These are phyloP conservation scores for Drosophila santomea DNA, from an alignment of 1,140 invertebrate genomes.

Conservation along the genomic window DNA sequence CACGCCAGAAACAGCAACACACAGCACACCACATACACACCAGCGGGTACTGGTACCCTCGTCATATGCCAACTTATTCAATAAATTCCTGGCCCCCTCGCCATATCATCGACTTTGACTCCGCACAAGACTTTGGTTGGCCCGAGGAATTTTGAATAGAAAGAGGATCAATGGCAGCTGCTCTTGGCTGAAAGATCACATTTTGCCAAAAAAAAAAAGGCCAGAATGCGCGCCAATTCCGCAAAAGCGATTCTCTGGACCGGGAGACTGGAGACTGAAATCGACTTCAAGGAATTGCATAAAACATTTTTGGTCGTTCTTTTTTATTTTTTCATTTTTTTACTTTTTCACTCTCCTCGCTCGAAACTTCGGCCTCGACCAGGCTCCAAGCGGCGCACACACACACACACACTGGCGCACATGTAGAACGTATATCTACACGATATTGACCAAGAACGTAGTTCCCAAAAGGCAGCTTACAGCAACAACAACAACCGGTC, in stretches of 20 bases:
- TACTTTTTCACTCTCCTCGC: constrained; percentile 30
- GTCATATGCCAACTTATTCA: constrained; percentile 52
- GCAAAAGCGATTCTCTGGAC: constrained; percentile 56
- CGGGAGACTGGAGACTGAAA: constrained; percentile 57
- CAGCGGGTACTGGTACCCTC: constrained; percentile 18
- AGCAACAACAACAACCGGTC: constrained; percentile 73
- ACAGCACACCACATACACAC: constrained; percentile 11
- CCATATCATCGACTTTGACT: constrained; percentile 36
- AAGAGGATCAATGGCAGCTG: constrained; percentile 53
- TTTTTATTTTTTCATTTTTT: constrained; percentile 29
- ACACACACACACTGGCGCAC: constrained; percentile 24
- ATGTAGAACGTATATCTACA: constrained; percentile 28
- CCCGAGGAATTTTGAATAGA: constrained; percentile 55
- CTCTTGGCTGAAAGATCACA: constrained; percentile 20
- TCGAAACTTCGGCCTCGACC: constrained; percentile 74
- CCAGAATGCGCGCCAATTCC: constrained; percentile 75
- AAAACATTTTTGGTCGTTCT: constrained; percentile 55
- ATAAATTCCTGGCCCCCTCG: constrained; percentile 62
- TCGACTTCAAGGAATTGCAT: constrained; percentile 80
- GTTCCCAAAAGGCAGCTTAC: constrained; percentile 58
- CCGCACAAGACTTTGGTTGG: constrained; percentile 40
- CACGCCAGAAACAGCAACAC: constrained; percentile 35
- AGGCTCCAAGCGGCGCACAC: constrained; percentile 53
- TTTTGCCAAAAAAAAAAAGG: constrained; percentile 15
- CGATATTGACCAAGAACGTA: constrained; percentile 75